Percentiles rank a stretch among this genome's conserved stretches.
These are phyloP conservation scores for Lipotes vexillifer DNA, from an alignment of 2,113 vertebrate species.

Conservation along the genomic window DNA sequence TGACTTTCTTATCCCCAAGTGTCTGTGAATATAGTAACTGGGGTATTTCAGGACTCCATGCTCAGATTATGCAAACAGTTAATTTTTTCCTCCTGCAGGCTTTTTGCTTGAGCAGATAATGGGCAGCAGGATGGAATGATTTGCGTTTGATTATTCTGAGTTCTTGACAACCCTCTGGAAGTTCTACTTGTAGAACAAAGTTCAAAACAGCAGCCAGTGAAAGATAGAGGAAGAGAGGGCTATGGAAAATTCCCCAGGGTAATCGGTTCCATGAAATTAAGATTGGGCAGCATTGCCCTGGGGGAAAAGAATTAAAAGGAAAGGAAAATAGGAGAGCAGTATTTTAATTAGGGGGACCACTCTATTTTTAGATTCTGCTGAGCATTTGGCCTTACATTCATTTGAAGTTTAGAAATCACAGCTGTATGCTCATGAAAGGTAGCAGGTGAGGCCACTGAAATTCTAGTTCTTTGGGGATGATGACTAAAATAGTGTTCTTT, in stretches of 20 bases:
- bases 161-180: constrained; percentile 26
- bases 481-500: constrained; percentile 8
- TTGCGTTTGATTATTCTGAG: neutral
- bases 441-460: neutral
- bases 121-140: neutral
- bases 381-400: neutral
- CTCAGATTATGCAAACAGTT: neutral
- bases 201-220: constrained; percentile 30
- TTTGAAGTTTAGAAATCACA: constrained; percentile 32
- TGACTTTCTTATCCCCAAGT: neutral
- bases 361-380: constrained; percentile 21
- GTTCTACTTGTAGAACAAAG: constrained; percentile 43
- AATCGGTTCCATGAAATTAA: constrained; percentile 11
- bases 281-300: constrained; percentile 2
- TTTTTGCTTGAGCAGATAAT: neutral
- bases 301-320: neutral
- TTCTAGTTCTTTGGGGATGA: constrained; percentile 5
- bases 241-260: constrained; percentile 46
- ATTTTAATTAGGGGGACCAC: neutral
- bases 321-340: neutral
- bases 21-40: neutral
- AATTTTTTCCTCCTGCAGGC: neutral
- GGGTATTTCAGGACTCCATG: neutral
- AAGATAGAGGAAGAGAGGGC: constrained; percentile 12
- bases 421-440: neutral